Percentiles rank a stretch among this genome's conserved stretches.
Evolutionary conservation across 1,140 invertebrate species (phyloP).

Genomic region (Manduca sexta): DNA sequence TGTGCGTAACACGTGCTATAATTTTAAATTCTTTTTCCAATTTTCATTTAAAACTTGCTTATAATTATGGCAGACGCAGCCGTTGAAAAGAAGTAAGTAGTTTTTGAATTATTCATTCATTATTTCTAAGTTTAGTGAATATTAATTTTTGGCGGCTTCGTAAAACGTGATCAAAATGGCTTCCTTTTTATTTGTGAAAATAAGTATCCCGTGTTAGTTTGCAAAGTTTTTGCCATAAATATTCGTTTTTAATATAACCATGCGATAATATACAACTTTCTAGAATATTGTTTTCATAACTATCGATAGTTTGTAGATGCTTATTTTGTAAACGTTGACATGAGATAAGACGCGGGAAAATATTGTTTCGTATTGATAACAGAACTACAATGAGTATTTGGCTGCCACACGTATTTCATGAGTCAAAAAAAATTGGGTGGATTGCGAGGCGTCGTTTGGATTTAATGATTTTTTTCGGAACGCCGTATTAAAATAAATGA

Average conservation of each 20-base stretch:
- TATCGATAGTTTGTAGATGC: conserved; percentile 29
- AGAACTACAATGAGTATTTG: background rate
- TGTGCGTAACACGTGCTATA: conserved; percentile 61
- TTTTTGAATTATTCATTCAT: conserved; percentile 22
- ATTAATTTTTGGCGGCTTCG: conserved; percentile 57
- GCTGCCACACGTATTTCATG: background rate
- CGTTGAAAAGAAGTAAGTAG: conserved; percentile 70
- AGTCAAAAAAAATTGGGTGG: background rate
- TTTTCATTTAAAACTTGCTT: conserved; percentile 29
- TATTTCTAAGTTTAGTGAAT: conserved; percentile 15
- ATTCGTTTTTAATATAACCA: background rate
- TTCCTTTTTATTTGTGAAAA: conserved; percentile 48
- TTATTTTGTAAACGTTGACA: conserved; percentile 38
- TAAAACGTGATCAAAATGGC: conserved; percentile 71
- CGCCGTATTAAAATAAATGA: conserved; percentile 24
- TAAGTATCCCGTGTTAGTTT: conserved; percentile 20
- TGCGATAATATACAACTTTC: background rate
- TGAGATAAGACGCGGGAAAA: conserved; percentile 58
- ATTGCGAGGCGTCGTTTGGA: conserved; percentile 6
- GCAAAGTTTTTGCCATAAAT: conserved; percentile 15
- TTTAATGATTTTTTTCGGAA: conserved; percentile 21
- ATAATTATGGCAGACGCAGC: conserved; percentile 70
- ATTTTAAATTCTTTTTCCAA: conserved; percentile 37
- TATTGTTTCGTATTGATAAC: conserved; percentile 13
- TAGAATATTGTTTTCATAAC: conserved; percentile 12